Percentiles rank a stretch among this genome's conserved stretches.
Evolutionary conservation across 2,888 invertebrate genomes (phyloP).

Genomic region (Caenorhabditis sp.): DNA sequence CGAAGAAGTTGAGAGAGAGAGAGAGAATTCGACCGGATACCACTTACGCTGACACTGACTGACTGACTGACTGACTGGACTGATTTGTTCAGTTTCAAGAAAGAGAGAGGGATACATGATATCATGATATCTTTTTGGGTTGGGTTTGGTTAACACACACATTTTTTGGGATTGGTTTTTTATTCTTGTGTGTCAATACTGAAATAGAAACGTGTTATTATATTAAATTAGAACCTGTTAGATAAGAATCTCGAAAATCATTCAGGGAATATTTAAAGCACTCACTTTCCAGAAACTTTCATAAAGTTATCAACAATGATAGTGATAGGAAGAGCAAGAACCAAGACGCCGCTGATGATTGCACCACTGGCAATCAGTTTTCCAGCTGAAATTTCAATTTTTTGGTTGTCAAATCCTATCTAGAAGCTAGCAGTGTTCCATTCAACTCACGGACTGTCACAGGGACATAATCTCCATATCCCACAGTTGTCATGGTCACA

Average conservation of each 20-base stretch:
- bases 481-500: slow-evolving; percentile 81
- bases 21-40: slow-evolving; percentile 22
- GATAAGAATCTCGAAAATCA: background rate
- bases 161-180: background rate
- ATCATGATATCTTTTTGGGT: too few relatives aligned
- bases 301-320: slow-evolving; percentile 83
- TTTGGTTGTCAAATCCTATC: too few relatives aligned
- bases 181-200: slow-evolving; percentile 66
- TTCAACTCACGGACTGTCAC: slow-evolving; percentile 75
- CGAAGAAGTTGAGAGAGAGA: slow-evolving; percentile 40
- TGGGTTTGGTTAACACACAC: slow-evolving; percentile 33
- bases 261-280: background rate
- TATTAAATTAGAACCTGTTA: background rate
- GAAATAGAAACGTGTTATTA: slow-evolving; percentile 38
- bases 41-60: slow-evolving; percentile 54
- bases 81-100: too few relatives aligned
- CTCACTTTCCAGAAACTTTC: slow-evolving; percentile 80
- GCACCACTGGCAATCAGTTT: slow-evolving; percentile 81
- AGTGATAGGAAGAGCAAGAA: slow-evolving; percentile 81
- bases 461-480: slow-evolving; percentile 79
- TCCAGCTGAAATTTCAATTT: slow-evolving; percentile 65
- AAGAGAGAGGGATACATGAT: too few relatives aligned
- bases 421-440: too few relatives aligned
- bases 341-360: slow-evolving; percentile 79
- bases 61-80: too few relatives aligned